phyloP scores from a whole-genome alignment of 2,888 invertebrate species.

The Kryphioiulus occultus region DNA sequence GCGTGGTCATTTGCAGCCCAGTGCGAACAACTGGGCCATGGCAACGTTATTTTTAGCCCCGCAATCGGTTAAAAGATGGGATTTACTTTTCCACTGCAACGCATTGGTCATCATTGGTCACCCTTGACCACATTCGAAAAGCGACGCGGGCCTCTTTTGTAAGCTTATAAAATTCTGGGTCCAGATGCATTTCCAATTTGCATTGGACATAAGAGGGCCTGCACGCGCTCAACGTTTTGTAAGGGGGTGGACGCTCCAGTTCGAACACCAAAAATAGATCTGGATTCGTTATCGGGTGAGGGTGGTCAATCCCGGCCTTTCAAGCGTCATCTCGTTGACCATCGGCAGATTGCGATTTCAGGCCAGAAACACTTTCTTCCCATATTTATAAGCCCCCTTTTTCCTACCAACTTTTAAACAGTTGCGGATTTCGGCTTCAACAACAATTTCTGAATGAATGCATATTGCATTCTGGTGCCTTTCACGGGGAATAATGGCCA shows the following conservation, averaged over 20 bases:
- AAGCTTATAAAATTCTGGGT: not conserved
- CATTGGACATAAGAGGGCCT: not conserved
- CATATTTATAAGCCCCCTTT: constrained; percentile 12
- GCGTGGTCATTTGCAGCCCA: not conserved
- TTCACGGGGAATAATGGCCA: not conserved
- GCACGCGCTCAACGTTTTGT: constrained; percentile 14
- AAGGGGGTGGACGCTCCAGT: not conserved
- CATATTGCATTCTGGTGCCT: constrained; percentile 13
- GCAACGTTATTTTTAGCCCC: not conserved
- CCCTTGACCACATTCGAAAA: not conserved
- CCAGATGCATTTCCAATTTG: constrained; percentile 5
- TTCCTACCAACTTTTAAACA: not conserved
- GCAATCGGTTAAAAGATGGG: not conserved
- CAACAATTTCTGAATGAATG: constrained; percentile 12
- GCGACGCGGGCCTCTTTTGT: constrained; percentile 20
- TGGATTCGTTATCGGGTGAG: constrained; percentile 9
- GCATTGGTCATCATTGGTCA: constrained; percentile 17
- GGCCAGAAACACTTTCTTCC: constrained; percentile 9
- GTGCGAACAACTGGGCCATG: not conserved
- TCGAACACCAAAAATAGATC: not conserved
- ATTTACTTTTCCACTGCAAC: not conserved
- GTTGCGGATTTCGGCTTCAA: constrained; percentile 9
- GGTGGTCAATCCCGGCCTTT: not conserved
- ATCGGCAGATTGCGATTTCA: not conserved
- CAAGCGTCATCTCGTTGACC: not conserved